Base-by-base conservation (phyloP, 1,140 invertebrate genomes). In the Zelostemma sp. region DNA sequence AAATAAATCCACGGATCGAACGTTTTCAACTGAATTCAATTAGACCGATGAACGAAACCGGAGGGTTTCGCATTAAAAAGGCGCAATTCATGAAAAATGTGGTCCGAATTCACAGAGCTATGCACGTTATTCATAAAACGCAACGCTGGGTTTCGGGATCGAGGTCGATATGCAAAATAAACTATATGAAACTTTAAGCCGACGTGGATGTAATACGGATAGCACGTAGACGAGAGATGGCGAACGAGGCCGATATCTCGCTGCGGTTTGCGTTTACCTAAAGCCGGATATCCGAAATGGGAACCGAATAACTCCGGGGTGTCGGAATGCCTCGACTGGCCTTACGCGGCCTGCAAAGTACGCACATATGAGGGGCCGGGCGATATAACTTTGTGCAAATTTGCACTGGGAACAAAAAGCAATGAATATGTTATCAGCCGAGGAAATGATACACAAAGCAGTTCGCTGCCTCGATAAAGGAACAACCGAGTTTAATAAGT, bases 211-310 rank as follows among this genome's bases (percentile, higher is more conserved):
- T 38, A 45, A 49, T 45, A 38, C 17, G 55, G 41, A 63, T 31
- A 51, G 43, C 45, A 35, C 33, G 35, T 38, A 61, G 60, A 21
- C 54, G 41, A 47, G 25, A 59, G 33, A 16, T 11, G 25, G n/a
- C 18, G 48, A 14, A 50, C 19, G 35, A 40, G 35, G 25, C 49
- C 41, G 18, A 51, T 70, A 35, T 57, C 38, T 28, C 18, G 38
- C 55, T 56, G 69, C 43, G 65, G 68, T 71, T 28, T 58, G 53
- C 49, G 54, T 43, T 72, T 60, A 49, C 65, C 64, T 75, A 28
- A 76, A 76, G 68, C 70, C 74, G 73, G 74, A 78, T 76, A 76
- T 70, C 68, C 70, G 71, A 75, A 74, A 73, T 72, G 60, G 72
- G 67, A 69, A 65, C 19, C 64, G 60, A 74, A 74, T 68, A 48